Conservation (phyloP, 2,888 invertebrate species). For the Cerceris ruficornis region DNA sequence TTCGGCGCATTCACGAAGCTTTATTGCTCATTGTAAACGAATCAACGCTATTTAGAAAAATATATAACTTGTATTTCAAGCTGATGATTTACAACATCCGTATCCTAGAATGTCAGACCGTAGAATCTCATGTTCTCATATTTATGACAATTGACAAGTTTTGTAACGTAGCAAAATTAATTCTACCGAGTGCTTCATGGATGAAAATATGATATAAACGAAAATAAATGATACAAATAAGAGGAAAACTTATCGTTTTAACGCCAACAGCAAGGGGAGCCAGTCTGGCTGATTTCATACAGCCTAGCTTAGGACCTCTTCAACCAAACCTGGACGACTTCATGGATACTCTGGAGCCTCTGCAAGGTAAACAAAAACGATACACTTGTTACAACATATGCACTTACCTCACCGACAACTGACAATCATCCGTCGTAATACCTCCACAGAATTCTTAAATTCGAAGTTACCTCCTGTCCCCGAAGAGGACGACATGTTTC, state of each 20-base stretch:
- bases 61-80: too few species aligned
- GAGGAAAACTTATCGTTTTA: not conserved
- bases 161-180: too few species aligned
- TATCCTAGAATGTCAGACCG: too few species aligned
- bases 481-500: conserved; percentile 83
- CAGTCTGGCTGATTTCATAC: conserved; percentile 97
- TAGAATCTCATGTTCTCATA: too few species aligned
- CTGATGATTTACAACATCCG: too few species aligned
- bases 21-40: too few species aligned
- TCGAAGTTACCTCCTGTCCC: conserved; percentile 85
- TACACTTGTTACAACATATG: not conserved
- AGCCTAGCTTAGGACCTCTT: conserved; percentile 97
- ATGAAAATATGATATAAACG: not conserved
- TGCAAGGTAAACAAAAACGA: conserved; percentile 85
- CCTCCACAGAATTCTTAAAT: conserved; percentile 83
- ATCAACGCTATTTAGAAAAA: too few species aligned
- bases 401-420: not conserved
- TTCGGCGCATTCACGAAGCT: too few species aligned
- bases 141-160: too few species aligned
- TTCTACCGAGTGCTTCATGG: not conserved
- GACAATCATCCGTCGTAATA: not conserved
- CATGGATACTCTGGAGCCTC: conserved; percentile 94
- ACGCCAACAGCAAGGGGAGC: conserved; percentile 89
- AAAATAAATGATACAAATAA: not conserved
- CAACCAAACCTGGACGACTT: conserved; percentile 98